phyloP scores from a whole-genome alignment of 2,888 invertebrate species.

The Hipparchia sbordonii region DNA sequence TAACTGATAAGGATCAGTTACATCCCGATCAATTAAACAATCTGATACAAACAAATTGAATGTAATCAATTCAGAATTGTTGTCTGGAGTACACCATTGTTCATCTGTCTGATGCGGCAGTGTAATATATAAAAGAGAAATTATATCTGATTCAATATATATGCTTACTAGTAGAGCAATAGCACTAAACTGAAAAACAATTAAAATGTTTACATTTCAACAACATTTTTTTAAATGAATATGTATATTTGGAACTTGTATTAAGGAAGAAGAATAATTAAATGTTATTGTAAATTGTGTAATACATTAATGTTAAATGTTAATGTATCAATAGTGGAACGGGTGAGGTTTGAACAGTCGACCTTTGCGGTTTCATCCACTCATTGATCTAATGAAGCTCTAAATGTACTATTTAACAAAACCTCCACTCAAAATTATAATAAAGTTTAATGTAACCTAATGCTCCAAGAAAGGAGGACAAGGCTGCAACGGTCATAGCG shows the following conservation, averaged over 20 bases:
- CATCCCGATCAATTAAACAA: conserved; percentile 10
- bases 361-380: too few species aligned
- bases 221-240: too few species aligned
- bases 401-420: background rate
- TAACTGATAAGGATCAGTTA: background rate
- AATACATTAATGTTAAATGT: too few species aligned
- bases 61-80: conserved; percentile 17
- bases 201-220: background rate
- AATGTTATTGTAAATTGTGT: too few species aligned
- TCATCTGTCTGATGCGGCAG: conserved; percentile 1
- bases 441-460: conserved; percentile 10
- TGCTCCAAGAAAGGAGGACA: conserved; percentile 23
- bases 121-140: background rate
- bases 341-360: too few species aligned
- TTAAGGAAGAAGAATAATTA: too few species aligned
- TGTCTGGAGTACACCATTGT: conserved; percentile 16
- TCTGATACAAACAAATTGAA: background rate
- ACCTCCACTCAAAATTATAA: background rate
- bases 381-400: background rate
- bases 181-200: background rate
- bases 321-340: too few species aligned
- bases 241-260: too few species aligned
- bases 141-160: background rate
- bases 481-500: conserved; percentile 24
- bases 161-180: background rate